Evolutionary conservation across 2,888 invertebrate genomes (phyloP).

Genomic region (Drosophila hamatofila): DNA sequence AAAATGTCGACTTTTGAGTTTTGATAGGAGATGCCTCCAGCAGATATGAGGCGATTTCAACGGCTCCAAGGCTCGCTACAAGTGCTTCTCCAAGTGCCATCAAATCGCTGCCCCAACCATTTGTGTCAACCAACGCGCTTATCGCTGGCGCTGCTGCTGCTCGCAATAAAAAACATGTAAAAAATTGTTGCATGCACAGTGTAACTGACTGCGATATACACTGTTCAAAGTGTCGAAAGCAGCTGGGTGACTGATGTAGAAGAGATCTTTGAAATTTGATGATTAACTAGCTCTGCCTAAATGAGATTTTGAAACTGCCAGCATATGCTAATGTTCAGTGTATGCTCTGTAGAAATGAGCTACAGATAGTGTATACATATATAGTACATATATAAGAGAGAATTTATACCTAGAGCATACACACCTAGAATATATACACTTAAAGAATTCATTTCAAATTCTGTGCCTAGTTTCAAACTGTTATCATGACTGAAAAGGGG

Average conservation of each 20-base stretch:
- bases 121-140: conserved; percentile 9
- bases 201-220: conserved; percentile 1
- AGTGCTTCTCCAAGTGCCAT: conserved; percentile 46
- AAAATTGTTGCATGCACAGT: neutral
- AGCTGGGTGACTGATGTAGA: no score
- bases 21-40: conserved; percentile 65
- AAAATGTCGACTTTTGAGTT: conserved; percentile 73
- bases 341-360: no score
- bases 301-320: neutral
- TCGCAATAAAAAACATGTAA: conserved; percentile 52
- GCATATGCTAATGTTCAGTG: no score
- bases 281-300: neutral
- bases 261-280: neutral
- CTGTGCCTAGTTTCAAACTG: neutral
- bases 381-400: no score
- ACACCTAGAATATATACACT: neutral
- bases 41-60: conserved; percentile 30
- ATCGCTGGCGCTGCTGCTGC: conserved; percentile 21
- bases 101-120: conserved; percentile 40
- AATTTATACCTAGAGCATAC: no score
- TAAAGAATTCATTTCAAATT: neutral
- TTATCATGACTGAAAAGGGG: neutral
- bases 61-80: conserved; percentile 5
- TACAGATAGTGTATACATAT: no score
- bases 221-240: neutral